phyloP scores from a whole-genome alignment of 2,888 invertebrate species.

The Scaptomyza polygonia region DNA sequence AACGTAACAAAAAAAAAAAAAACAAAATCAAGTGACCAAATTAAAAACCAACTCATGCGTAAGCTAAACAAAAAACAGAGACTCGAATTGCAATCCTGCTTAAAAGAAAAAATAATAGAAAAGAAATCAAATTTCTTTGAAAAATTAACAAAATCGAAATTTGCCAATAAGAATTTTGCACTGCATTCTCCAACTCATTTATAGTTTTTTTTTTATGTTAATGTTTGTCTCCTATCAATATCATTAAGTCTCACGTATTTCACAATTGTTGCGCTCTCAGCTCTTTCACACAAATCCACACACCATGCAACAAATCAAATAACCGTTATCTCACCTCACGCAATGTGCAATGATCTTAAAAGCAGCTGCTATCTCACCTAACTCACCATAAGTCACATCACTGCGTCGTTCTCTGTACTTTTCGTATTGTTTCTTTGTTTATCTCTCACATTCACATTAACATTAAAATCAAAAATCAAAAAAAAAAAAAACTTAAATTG shows the following conservation, averaged over 20 bases:
- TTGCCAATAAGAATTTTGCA: slow-evolving; percentile 70
- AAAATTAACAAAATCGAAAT: slow-evolving; percentile 35
- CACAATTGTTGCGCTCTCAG: slow-evolving; percentile 27
- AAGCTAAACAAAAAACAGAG: slow-evolving; percentile 16
- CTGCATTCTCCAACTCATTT: slow-evolving; percentile 55
- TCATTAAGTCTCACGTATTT: slow-evolving; percentile 30
- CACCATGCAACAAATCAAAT: slow-evolving; percentile 19
- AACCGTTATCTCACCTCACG: slow-evolving; percentile 10
- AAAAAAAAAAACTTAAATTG: too few relatives aligned
- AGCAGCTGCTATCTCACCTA: slow-evolving; percentile 16
- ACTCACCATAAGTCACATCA: slow-evolving; percentile 1
- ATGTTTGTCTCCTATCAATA: neutral
- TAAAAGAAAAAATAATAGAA: slow-evolving; percentile 17
- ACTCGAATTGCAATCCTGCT: slow-evolving; percentile 20
- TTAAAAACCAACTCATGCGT: slow-evolving; percentile 31
- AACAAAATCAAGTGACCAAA: slow-evolving; percentile 17
- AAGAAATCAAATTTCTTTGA: too few relatives aligned
- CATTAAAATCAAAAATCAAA: slow-evolving; percentile 7
- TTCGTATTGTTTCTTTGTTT: neutral
- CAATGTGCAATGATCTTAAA: slow-evolving; percentile 17
- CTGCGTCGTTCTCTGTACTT: slow-evolving; percentile 5
- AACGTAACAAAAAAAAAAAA: slow-evolving; percentile 5
- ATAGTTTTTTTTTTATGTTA: slow-evolving; percentile 1
- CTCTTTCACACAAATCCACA: slow-evolving; percentile 25
- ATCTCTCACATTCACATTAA: slow-evolving; percentile 7